Conservation (phyloP, 1,140 invertebrate genomes). For the Mizuhopecten yessoensis region DNA sequence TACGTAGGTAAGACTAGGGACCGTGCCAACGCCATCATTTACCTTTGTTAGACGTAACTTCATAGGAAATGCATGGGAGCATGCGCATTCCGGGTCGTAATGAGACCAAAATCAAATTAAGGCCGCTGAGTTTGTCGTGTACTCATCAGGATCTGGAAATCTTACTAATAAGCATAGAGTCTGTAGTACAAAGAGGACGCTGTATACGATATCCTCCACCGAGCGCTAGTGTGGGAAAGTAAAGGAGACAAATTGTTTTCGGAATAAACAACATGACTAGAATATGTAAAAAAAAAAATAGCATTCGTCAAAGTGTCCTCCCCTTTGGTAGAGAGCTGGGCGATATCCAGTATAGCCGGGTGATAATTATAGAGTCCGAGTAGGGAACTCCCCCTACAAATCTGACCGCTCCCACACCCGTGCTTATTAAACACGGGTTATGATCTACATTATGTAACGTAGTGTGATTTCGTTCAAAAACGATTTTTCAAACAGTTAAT, state of each 20-base stretch:
- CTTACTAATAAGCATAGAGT: not conserved
- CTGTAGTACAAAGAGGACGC: not conserved
- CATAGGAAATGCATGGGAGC: conserved; percentile 37
- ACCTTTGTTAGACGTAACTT: conserved; percentile 13
- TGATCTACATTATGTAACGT: not conserved
- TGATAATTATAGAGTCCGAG: not conserved
- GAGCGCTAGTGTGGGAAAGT: not conserved
- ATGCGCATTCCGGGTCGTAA: conserved; percentile 31
- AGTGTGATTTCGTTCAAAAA: no score
- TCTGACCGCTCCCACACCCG: not conserved
- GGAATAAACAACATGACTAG: conserved; percentile 20
- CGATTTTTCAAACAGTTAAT: no score
- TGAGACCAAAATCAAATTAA: conserved; percentile 39
- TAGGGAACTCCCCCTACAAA: not conserved
- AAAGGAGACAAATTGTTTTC: conserved; percentile 26
- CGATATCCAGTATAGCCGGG: not conserved
- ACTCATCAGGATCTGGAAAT: not conserved
- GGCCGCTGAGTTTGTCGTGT: not conserved
- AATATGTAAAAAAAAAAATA: conserved; percentile 27
- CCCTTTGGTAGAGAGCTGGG: not conserved
- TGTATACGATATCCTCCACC: no score
- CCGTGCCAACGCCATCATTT: conserved; percentile 26
- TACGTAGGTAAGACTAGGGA: not conserved
- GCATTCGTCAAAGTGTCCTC: not conserved
- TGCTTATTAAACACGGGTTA: not conserved